Percentiles rank a stretch among this genome's conserved stretches.
These are phyloP conservation scores for Ornithoptera priamus DNA, from an alignment of 2,888 invertebrate species.

Conservation along the genomic window DNA sequence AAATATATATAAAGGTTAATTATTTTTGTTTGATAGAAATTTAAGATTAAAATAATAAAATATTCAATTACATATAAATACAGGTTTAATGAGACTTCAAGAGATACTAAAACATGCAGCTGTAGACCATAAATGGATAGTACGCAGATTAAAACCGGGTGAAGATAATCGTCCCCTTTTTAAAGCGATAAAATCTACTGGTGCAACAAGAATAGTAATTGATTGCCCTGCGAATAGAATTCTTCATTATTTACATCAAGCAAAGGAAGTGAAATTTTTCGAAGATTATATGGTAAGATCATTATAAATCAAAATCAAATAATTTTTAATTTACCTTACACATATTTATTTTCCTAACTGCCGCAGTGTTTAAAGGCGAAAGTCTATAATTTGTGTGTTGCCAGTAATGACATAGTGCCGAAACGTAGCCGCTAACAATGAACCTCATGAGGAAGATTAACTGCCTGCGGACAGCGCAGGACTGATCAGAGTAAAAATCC, in stretches of 20 bases:
- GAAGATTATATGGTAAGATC: constrained; percentile 85
- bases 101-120: constrained; percentile 88
- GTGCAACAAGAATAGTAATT: constrained; percentile 86
- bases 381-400: no score
- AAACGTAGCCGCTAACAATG: no score
- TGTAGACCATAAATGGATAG: constrained; percentile 83
- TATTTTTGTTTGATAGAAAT: no score
- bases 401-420: no score
- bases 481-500: no score
- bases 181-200: constrained; percentile 86
- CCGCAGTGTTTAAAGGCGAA: no score
- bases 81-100: constrained; percentile 87
- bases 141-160: constrained; percentile 81
- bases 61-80: background rate
- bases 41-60: background rate
- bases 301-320: no score
- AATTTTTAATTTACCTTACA: no score
- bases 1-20: no score
- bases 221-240: constrained; percentile 87
- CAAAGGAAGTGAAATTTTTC: constrained; percentile 90
- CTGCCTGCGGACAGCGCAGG: no score
- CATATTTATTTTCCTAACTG: no score
- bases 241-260: constrained; percentile 84
- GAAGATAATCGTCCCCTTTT: constrained; percentile 83
- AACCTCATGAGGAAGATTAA: no score